Percentiles rank a stretch among this genome's conserved stretches.
These are phyloP conservation scores for Eilema griseolum DNA, from an alignment of 2,888 invertebrate genomes.

Conservation along the genomic window DNA sequence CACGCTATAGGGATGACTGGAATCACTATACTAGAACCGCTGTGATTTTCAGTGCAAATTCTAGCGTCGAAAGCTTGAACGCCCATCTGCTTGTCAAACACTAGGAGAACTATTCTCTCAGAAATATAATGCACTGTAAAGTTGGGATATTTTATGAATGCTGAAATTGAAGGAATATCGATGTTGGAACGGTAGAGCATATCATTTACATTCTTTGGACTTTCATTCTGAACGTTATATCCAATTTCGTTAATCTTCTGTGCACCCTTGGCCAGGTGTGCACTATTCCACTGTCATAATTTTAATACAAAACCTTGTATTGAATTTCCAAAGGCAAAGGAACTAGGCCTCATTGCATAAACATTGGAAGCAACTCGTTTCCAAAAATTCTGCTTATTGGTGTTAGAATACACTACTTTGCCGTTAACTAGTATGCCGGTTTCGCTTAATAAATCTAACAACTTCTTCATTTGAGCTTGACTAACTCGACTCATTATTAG, in stretches of 20 bases:
- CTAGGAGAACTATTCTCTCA: constrained; percentile 92
- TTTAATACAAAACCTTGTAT: constrained; percentile 93
- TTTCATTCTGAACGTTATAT: constrained; percentile 80
- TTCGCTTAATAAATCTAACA: constrained; percentile 59
- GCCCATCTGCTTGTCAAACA: constrained; percentile 91
- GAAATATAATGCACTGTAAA: constrained; percentile 87
- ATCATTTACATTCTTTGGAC: constrained; percentile 79
- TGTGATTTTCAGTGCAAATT: too few species aligned
- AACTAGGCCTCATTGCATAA: constrained; percentile 91
- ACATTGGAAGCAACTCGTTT: constrained; percentile 80
- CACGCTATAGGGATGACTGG: too few species aligned
- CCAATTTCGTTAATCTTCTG: constrained; percentile 77
- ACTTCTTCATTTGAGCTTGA: constrained; percentile 59
- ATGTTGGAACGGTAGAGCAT: constrained; percentile 75
- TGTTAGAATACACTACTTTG: constrained; percentile 56
- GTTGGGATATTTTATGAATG: constrained; percentile 79
- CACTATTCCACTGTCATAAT: constrained; percentile 93
- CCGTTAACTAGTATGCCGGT: constrained; percentile 59
- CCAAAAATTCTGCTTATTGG: constrained; percentile 62
- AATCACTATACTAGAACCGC: too few species aligned
- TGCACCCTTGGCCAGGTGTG: constrained; percentile 83
- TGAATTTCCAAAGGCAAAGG: constrained; percentile 88
- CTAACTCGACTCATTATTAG: too few species aligned
- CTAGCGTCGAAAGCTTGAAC: too few species aligned
- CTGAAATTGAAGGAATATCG: constrained; percentile 76